phyloP scores from a whole-genome alignment of 1,140 invertebrate species.

The Pteromalus puparum region DNA sequence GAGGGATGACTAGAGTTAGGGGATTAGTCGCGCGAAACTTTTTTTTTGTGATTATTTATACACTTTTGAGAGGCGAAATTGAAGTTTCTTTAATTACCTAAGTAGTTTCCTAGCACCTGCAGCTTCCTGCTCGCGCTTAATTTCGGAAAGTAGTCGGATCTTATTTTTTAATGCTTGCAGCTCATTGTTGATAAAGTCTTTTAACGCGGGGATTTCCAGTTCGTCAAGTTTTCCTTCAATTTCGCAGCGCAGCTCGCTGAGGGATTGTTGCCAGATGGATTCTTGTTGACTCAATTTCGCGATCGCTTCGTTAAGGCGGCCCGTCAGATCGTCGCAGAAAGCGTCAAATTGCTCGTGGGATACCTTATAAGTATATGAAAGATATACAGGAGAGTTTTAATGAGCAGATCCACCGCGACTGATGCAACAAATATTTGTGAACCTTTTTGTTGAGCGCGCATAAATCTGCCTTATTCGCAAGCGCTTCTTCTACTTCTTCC shows the following conservation, averaged over 20 bases:
- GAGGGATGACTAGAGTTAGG: not conserved
- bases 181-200: conserved; percentile 80
- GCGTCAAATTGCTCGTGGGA: conserved; percentile 82
- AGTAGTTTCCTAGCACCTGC: conserved; percentile 82
- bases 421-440: conserved; percentile 5
- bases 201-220: conserved; percentile 79
- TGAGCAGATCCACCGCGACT: not conserved
- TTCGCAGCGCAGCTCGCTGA: conserved; percentile 81
- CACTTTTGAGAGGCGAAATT: not conserved
- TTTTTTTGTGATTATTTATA: not conserved
- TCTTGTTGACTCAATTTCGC: conserved; percentile 79
- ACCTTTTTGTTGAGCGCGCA: conserved; percentile 79
- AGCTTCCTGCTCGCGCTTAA: conserved; percentile 80
- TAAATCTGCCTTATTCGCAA: conserved; percentile 84
- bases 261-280: conserved; percentile 67
- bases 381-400: not conserved
- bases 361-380: conserved; percentile 67
- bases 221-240: conserved; percentile 82
- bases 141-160: conserved; percentile 76
- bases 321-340: conserved; percentile 79
- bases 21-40: not conserved
- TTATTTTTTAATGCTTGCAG: conserved; percentile 80
- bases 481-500: conserved; percentile 80
- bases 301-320: conserved; percentile 79
- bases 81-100: conserved; percentile 66